Evolutionary conservation across 2,888 invertebrate genomes (phyloP).

Genomic region (Carterocephalus palaemon): DNA sequence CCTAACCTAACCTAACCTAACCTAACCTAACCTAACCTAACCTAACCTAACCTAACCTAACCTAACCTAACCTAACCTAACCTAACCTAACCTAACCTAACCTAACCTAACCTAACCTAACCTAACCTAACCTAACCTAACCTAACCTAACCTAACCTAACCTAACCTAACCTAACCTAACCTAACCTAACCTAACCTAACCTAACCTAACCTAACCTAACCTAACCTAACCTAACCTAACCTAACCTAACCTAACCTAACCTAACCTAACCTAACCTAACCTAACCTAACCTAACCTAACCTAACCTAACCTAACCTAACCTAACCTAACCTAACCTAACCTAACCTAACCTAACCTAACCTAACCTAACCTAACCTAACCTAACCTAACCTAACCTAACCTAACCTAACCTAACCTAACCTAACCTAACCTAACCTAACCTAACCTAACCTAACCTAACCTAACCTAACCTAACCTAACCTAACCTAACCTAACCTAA

Average conservation of each 20-base stretch:
- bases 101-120: conserved; percentile 18
- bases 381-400: conserved; percentile 27
- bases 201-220: conserved; percentile 18
- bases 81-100: conserved; percentile 18
- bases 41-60: conserved; percentile 18
- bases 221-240: conserved; percentile 18
- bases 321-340: conserved; percentile 26
- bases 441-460: conserved; percentile 31
- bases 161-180: conserved; percentile 18
- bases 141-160: conserved; percentile 17
- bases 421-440: conserved; percentile 28
- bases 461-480: conserved; percentile 30
- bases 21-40: conserved; percentile 18
- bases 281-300: conserved; percentile 18
- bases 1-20: conserved; percentile 18
- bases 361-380: conserved; percentile 24
- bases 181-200: conserved; percentile 18
- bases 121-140: conserved; percentile 18
- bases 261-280: conserved; percentile 18
- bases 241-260: conserved; percentile 18
- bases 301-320: conserved; percentile 27
- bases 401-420: conserved; percentile 27
- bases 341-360: conserved; percentile 28
- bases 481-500: conserved; percentile 34
- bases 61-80: conserved; percentile 18